Base-by-base conservation (phyloP, 2,888 invertebrate genomes). In the Drosophila flavopinicola region DNA sequence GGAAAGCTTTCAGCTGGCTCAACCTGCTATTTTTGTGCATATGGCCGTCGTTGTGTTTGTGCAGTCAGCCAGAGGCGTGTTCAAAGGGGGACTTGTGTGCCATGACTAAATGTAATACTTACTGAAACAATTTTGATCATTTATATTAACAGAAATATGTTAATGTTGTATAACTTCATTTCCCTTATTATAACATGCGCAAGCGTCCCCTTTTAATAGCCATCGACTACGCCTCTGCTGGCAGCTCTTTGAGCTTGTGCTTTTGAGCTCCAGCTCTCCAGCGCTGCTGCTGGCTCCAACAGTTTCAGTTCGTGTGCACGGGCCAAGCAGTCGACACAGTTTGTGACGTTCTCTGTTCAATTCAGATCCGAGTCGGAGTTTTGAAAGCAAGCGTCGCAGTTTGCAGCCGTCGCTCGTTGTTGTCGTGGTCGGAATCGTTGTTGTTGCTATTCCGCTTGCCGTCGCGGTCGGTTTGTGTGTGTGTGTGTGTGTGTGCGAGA, bases 221-320 rank as follows among this genome's bases (percentile, higher is more conserved):
- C 1, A 0, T 4, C 11, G 5, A 20, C 57, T 37, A 32, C 70
- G 58, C 42, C 49, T 0, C 37, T 75, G 70, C 0, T 5, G 6
- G 10, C 11, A 30, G 53, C 47, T 74, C 27, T 58, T 39, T 10
- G 47, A 45, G 56, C 52, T 72, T 69, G 30, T 39, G 72, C 72
- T 72, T 75, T 75, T 69, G 65, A 75, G 72, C 72, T 65, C 35
- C 44, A 69, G 77, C 74, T 74, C 57, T 63, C 56, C 51, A 76
- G 74, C 72, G 56, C 54, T 59, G 60, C 10, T 41, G 60, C 47
- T 72, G 68, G 51, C 44, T 38, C 56, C 75, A 65, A 32, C 71
- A 66, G 66, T 42, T 59, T 80, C 82, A 79, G 85, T 79, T 85
- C 64, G 60, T 53, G 58, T 66, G 71, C 65, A 78, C 74, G 78